phyloP scores from a whole-genome alignment of 64 coral and sea anemone species.

The Actinia equina region DNA sequence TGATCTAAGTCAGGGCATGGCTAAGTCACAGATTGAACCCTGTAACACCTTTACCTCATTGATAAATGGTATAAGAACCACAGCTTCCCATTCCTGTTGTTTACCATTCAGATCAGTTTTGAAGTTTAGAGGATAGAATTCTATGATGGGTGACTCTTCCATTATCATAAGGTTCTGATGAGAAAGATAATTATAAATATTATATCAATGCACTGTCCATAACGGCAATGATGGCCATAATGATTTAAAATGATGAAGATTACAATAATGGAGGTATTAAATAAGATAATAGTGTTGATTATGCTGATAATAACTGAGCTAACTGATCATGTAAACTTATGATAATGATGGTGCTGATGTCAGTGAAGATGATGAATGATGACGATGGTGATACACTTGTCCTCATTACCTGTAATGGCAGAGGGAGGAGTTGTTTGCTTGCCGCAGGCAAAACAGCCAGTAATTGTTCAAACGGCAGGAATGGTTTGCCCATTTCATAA shows the following conservation, averaged over 20 bases:
- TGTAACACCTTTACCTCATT: conserved; percentile 92
- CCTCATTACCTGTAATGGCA: conserved; percentile 68
- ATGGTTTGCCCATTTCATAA: conserved; percentile 85
- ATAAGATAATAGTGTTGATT: too few species aligned
- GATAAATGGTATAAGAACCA: conserved; percentile 97
- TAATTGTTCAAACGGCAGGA: conserved; percentile 97
- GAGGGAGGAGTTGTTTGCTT: conserved; percentile 75
- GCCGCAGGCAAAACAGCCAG: conserved; percentile 92
- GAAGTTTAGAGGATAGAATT: conserved; percentile 90
- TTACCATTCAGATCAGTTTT: conserved; percentile 97
- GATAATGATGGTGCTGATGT: too few species aligned
- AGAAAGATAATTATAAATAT: neutral
- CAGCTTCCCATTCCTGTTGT: conserved; percentile 98
- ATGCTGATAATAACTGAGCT: too few species aligned
- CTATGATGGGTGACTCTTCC: conserved; percentile 91
- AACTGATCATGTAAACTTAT: too few species aligned
- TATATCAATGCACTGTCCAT: neutral
- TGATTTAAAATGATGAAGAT: neutral
- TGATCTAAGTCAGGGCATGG: too few species aligned
- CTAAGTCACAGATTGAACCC: too few species aligned
- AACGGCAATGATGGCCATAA: neutral
- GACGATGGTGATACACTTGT: neutral
- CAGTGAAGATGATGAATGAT: neutral
- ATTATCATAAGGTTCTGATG: conserved; percentile 93
- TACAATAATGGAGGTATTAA: too few species aligned